phyloP scores from a whole-genome alignment of 2,797 vertebrate species.

The Nannoperca australis region DNA sequence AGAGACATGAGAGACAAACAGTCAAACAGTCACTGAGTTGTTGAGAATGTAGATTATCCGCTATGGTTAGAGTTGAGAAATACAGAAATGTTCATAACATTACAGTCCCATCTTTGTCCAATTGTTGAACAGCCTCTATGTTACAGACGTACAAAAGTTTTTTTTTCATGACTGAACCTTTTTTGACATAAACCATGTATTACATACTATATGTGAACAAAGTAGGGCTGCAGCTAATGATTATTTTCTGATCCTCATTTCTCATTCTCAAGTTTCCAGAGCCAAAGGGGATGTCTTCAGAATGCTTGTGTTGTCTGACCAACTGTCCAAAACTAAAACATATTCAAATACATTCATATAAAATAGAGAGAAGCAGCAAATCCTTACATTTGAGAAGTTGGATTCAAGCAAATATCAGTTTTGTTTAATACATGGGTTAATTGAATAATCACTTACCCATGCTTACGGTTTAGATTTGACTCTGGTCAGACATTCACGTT shows the following conservation, averaged over 20 bases:
- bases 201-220: background rate
- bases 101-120: background rate
- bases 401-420: background rate
- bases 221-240: background rate
- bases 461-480: background rate
- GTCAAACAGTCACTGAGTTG: background rate
- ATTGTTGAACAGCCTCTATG: background rate
- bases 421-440: background rate
- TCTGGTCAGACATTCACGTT: background rate
- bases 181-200: background rate
- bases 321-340: background rate
- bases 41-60: background rate
- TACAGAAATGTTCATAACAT: background rate
- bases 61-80: background rate
- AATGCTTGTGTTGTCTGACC: background rate
- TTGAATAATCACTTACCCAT: background rate
- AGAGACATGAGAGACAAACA: background rate
- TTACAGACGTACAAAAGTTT: background rate
- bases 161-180: background rate
- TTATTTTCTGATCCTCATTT: too few relatives aligned
- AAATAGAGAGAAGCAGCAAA: background rate
- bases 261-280: background rate
- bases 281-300: background rate
- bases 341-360: background rate
- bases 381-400: background rate